Base-by-base conservation (phyloP, 2,888 invertebrate genomes). In the Ariolimax columbianus region DNA sequence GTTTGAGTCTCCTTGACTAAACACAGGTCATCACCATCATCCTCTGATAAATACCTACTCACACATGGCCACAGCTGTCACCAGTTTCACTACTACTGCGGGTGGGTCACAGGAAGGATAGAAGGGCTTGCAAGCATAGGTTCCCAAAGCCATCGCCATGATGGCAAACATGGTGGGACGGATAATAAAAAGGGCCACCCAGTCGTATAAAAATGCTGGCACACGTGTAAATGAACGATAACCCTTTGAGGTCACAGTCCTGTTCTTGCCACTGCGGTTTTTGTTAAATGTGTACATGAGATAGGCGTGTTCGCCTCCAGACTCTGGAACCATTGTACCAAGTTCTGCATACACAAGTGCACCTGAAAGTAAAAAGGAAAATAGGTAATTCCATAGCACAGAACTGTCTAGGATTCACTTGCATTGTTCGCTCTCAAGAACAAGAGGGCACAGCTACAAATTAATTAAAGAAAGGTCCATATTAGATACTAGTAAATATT, bases 301-400 rank as follows among this genome's bases (percentile, higher is more conserved):
- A 92, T 97, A 97, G 0, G 96, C 96, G 93, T 97, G 97, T 93
- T 97, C 97, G 1, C 97, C 97, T 6, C 97, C 97, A 1, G 97
- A 97, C 90, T 96, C 95, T 0, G 96, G 86, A 23, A 87, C 75
- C 85, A 87, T 78, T n/a, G 86, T 87, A 33, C 86, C 86, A 72
- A 87, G 85, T 68, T 86, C 86, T 11, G 85, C 85, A 59, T 87
- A 87, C 33, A 82, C 80, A 47, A 87, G 70, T 4, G 85, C 86
- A 33, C 85, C 85, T 86, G 66, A 33, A 68, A 47, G 68, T 17
- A 33, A 17, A 47, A 38, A 26, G 23, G 30, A 6, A 63, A 68
- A 68, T 1, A n/a, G n/a, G n/a, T n/a, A n/a, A n/a, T n/a, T n/a
- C n/a, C n/a, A n/a, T n/a, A n/a, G n/a, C n/a, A n/a, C n/a, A n/a